phyloP scores from a whole-genome alignment of 2,797 vertebrate genomes.

The Rhinella marina region DNA sequence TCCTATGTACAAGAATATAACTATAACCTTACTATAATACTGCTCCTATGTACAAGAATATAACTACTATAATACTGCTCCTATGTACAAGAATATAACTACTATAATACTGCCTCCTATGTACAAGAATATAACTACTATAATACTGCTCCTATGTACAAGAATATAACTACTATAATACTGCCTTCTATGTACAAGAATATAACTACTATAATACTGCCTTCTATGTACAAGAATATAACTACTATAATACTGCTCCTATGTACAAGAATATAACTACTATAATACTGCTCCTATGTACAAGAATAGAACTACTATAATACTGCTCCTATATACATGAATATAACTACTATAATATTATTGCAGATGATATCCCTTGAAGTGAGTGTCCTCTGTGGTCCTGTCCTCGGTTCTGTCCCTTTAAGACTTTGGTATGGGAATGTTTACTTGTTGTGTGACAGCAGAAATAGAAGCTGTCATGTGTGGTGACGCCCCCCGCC shows the following conservation, averaged over 20 bases:
- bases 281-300: slow-evolving; percentile 12
- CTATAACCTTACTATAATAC: too few species aligned
- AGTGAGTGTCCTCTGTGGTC: background rate
- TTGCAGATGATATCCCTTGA: too few species aligned
- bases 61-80: background rate
- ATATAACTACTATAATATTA: slow-evolving; percentile 20
- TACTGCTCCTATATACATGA: background rate
- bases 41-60: background rate
- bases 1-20: too few species aligned
- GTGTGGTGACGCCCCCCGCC: background rate
- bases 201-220: background rate
- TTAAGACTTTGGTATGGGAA: background rate
- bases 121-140: background rate
- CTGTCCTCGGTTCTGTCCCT: background rate
- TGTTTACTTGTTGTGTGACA: background rate
- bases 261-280: slow-evolving; percentile 20
- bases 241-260: slow-evolving; percentile 18
- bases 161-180: background rate
- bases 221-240: background rate
- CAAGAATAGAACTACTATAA: slow-evolving; percentile 27
- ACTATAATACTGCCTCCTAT: background rate
- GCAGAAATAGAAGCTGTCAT: slow-evolving; percentile 45
- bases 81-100: slow-evolving; percentile 5
- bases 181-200: background rate
- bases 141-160: background rate